Conservation (phyloP, 1,140 invertebrate genomes). For the Eueides isabella region DNA sequence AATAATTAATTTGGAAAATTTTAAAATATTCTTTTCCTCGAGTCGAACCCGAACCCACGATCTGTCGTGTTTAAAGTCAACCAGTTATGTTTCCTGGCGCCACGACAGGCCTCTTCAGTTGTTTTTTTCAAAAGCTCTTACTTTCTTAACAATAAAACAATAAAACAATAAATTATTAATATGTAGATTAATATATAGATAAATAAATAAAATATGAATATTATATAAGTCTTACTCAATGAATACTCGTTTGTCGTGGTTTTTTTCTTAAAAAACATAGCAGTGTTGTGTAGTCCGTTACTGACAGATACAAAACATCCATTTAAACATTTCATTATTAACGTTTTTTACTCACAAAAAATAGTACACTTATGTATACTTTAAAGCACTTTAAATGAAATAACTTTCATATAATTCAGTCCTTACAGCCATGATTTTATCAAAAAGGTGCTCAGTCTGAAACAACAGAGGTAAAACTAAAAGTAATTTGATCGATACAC, state of each 20-base stretch:
- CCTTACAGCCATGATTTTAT: not conserved
- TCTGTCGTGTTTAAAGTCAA: no score
- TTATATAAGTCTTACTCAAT: conserved; percentile 21
- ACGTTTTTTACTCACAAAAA: not conserved
- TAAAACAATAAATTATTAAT: not conserved
- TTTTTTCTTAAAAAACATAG: conserved; percentile 24
- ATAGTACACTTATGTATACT: not conserved
- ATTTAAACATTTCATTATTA: conserved; percentile 13
- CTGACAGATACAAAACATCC: conserved; percentile 10
- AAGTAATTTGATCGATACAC: not conserved
- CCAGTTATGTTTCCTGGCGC: no score
- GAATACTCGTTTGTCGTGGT: conserved; percentile 12
- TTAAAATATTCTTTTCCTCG: no score
- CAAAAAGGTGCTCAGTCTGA: not conserved
- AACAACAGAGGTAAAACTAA: conserved; percentile 15
- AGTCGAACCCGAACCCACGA: no score
- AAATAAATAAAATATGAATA: not conserved
- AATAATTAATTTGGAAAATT: no score
- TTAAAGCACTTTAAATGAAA: not conserved
- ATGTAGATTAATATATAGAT: not conserved
- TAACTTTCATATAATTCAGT: not conserved
- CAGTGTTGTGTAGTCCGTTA: conserved; percentile 20
- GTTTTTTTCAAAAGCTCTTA: no score
- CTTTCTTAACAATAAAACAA: no score
- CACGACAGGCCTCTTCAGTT: no score